Evolutionary conservation across 2,113 vertebrate genomes (phyloP).

Genomic region (Rhinopomastus cyanomelas): DNA sequence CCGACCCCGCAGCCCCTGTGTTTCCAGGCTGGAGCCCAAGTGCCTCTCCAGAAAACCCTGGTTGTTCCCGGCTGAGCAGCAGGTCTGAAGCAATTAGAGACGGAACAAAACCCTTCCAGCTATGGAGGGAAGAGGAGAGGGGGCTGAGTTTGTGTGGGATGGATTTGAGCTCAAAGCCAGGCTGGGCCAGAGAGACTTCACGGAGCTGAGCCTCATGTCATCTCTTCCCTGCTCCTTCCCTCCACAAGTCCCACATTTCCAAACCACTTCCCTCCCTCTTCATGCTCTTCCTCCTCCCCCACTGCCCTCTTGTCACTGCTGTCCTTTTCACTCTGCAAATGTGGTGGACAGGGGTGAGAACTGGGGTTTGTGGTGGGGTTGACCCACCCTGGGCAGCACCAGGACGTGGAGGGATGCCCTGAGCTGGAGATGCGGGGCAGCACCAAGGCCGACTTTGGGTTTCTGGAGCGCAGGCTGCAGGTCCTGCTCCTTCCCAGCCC

Average conservation of each 20-base stretch:
- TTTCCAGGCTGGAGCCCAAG: neutral
- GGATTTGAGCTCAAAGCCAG: neutral
- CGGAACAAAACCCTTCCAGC: constrained; percentile 1
- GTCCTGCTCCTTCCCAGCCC: no score
- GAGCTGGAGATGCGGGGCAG: neutral
- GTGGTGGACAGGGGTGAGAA: neutral
- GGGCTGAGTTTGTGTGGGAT: neutral
- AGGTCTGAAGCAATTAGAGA: neutral
- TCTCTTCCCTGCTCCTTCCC: no score
- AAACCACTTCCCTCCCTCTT: no score
- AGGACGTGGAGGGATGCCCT: accelerated
- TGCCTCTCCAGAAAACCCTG: neutral
- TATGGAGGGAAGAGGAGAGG: neutral
- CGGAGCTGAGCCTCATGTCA: neutral
- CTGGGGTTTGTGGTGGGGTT: accelerated
- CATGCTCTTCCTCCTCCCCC: no score
- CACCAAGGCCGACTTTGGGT: accelerated
- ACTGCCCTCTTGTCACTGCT: neutral
- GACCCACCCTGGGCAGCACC: neutral
- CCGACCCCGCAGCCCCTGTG: neutral
- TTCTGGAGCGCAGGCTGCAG: neutral
- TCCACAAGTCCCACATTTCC: no score
- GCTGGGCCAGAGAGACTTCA: no score
- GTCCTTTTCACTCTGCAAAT: neutral
- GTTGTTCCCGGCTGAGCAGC: neutral